Evolutionary conservation across 2,888 invertebrate genomes (phyloP).

Genomic region (Oscheius sp.): DNA sequence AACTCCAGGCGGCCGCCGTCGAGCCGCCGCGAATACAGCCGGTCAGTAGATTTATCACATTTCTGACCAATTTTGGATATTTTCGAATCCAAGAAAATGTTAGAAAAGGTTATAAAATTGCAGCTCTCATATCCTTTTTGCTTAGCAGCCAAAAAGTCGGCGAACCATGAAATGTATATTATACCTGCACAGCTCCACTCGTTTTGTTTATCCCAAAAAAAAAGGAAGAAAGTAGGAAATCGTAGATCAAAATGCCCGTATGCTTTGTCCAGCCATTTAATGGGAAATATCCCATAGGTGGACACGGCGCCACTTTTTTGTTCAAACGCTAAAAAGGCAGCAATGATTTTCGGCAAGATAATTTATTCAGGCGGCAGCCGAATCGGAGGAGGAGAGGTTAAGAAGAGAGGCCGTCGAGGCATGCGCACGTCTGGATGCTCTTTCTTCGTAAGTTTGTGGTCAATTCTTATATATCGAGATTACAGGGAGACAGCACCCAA

Average conservation of each 20-base stretch:
- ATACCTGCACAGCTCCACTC: not conserved
- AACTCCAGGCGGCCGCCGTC: conserved; percentile 63
- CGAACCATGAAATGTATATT: not conserved
- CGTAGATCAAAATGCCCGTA: not conserved
- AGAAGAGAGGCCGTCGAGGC: conserved; percentile 79
- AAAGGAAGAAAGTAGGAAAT: not conserved
- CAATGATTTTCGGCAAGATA: not conserved
- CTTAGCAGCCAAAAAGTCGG: no score
- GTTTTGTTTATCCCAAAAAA: conserved; percentile 2
- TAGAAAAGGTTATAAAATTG: not conserved
- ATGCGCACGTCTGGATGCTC: conserved; percentile 37
- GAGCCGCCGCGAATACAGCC: conserved; percentile 46
- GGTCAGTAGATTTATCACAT: not conserved
- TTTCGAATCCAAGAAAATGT: not conserved
- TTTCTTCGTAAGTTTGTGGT: not conserved
- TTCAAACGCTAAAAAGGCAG: not conserved
- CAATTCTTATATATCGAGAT: not conserved
- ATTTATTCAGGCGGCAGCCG: conserved; percentile 29
- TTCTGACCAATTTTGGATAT: not conserved
- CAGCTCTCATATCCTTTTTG: not conserved
- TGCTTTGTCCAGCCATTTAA: not conserved
- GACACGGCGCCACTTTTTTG: not conserved
- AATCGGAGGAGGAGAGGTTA: conserved; percentile 78
- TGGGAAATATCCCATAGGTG: not conserved
- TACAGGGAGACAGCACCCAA: not conserved